Evolutionary conservation across 2,797 vertebrate species (phyloP).

Genomic region (Hirundo rustica): DNA sequence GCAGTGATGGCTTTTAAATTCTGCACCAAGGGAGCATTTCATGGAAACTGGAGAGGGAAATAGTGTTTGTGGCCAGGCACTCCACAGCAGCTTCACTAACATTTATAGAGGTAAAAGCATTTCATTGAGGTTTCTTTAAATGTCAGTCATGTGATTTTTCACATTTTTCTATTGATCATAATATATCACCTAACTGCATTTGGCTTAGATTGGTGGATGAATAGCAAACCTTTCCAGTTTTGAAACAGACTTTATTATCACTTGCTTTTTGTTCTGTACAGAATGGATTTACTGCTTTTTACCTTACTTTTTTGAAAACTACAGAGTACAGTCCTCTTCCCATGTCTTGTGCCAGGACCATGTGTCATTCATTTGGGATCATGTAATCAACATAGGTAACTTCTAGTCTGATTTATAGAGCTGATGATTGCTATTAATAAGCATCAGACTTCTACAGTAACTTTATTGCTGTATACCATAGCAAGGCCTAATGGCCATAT

Average conservation of each 20-base stretch:
- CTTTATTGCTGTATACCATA: background rate
- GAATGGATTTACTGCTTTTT: background rate
- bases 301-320: background rate
- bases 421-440: slow-evolving; percentile 9
- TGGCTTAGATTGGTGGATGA: background rate
- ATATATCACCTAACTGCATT: background rate
- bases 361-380: background rate
- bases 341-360: background rate
- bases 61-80: background rate
- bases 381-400: background rate
- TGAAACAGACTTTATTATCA: background rate
- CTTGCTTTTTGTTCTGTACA: background rate
- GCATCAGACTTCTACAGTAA: background rate
- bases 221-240: background rate
- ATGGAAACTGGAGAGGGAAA: background rate
- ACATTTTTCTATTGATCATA: background rate
- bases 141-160: background rate
- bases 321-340: background rate
- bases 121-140: background rate
- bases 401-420: slow-evolving; percentile 1
- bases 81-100: background rate
- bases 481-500: background rate
- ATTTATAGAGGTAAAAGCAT: background rate
- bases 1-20: background rate
- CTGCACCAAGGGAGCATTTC: background rate